Percentiles rank a stretch among this genome's conserved stretches.
These are phyloP conservation scores for Ips nitidus DNA, from an alignment of 1,140 invertebrate species.

Conservation along the genomic window DNA sequence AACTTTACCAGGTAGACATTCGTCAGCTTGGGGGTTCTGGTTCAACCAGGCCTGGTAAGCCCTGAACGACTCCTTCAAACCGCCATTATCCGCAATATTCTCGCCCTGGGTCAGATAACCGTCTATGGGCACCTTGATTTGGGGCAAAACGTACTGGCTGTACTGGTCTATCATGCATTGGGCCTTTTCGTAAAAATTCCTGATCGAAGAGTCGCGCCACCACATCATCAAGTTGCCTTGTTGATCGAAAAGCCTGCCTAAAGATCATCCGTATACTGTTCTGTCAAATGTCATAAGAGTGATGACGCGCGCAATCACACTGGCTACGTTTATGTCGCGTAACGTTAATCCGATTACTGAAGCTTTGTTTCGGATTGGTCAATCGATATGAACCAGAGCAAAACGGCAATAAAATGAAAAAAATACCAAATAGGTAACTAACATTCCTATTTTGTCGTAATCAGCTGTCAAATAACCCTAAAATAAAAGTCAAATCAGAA, in stretches of 20 bases:
- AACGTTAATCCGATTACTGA: neutral
- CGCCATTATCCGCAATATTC: slow-evolving; percentile 90
- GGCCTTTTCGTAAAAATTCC: slow-evolving; percentile 67
- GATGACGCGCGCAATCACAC: neutral
- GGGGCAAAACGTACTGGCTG: slow-evolving; percentile 69
- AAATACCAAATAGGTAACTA: too few species aligned
- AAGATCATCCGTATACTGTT: neutral
- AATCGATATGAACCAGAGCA: too few species aligned
- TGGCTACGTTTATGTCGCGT: neutral
- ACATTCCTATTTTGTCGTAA: too few species aligned
- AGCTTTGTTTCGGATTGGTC: too few species aligned
- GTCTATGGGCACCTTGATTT: slow-evolving; percentile 64
- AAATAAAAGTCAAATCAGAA: too few species aligned
- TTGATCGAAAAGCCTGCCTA: slow-evolving; percentile 63
- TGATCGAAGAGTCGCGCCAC: slow-evolving; percentile 72
- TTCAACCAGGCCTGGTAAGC: slow-evolving; percentile 67
- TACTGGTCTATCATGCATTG: slow-evolving; percentile 77
- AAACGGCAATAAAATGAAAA: too few species aligned
- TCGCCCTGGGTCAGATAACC: slow-evolving; percentile 71
- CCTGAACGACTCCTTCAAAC: slow-evolving; percentile 75
- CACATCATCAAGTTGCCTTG: slow-evolving; percentile 72
- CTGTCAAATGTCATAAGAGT: neutral
- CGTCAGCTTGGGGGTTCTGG: slow-evolving; percentile 56
- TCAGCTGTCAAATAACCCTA: too few species aligned
- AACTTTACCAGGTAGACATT: slow-evolving; percentile 63